These are phyloP conservation scores for Drosophila virilis DNA, from an alignment of 1,140 invertebrate genomes.

Conservation along the genomic window DNA sequence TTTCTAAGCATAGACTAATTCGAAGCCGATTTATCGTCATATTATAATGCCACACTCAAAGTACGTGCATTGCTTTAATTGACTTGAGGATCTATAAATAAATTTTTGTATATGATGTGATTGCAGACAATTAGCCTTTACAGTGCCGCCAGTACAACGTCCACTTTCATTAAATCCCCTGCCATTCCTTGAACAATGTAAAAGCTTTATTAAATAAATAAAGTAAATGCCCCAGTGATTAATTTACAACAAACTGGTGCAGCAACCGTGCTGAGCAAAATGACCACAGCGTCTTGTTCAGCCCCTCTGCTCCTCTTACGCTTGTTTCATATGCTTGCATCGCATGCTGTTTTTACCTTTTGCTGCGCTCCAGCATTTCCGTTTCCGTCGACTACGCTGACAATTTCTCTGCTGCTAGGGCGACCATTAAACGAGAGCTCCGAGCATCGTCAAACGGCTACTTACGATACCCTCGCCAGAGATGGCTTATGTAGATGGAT, in stretches of 20 bases:
- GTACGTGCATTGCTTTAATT: no score
- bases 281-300: constrained; percentile 19
- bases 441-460: constrained; percentile 38
- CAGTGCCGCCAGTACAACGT: background rate
- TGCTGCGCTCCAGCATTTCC: constrained; percentile 38
- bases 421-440: constrained; percentile 44
- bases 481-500: constrained; percentile 44
- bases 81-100: no score
- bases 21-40: no score
- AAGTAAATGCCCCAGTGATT: constrained; percentile 56
- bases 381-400: constrained; percentile 43
- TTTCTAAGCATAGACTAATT: no score
- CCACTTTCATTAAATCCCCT: constrained; percentile 26
- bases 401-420: constrained; percentile 33
- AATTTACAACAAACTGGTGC: constrained; percentile 48
- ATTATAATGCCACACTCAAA: no score
- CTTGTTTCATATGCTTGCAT: constrained; percentile 14
- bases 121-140: background rate
- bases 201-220: constrained; percentile 55
- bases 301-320: background rate
- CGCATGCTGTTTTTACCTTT: constrained; percentile 27
- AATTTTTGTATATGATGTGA: no score
- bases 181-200: constrained; percentile 36
- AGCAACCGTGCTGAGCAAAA: constrained; percentile 28
- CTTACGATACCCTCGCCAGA: constrained; percentile 41